These are phyloP conservation scores for Drosophila yakuba DNA, from an alignment of 1,140 invertebrate genomes.

Conservation along the genomic window DNA sequence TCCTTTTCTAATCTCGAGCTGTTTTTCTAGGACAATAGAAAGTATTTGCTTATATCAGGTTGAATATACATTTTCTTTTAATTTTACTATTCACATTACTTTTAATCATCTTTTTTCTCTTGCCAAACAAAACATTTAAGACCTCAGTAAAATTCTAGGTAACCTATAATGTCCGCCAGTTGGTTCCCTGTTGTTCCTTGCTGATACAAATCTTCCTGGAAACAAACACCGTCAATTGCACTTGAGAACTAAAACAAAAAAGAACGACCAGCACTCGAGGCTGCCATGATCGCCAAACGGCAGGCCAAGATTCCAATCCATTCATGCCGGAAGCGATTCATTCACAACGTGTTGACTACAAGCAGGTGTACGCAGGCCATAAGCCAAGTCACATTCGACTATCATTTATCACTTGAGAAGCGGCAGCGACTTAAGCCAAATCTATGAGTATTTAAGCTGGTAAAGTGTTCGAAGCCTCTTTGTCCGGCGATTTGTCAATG, in stretches of 20 bases:
- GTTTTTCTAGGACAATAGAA: background rate
- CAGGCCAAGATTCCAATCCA: slow-evolving; percentile 28
- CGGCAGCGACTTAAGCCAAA: slow-evolving; percentile 49
- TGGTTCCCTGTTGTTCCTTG: background rate
- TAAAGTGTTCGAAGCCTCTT: slow-evolving; percentile 49
- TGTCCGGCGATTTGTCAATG: slow-evolving; percentile 72
- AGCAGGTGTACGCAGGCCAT: slow-evolving; percentile 71
- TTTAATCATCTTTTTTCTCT: background rate
- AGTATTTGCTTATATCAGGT: too few species aligned
- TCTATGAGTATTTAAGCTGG: slow-evolving; percentile 49
- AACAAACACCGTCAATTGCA: slow-evolving; percentile 25
- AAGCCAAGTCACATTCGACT: slow-evolving; percentile 70
- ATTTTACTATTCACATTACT: too few species aligned
- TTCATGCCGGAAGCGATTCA: slow-evolving; percentile 71
- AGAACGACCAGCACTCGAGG: slow-evolving; percentile 24
- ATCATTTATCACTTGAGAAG: slow-evolving; percentile 64
- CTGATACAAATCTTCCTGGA: slow-evolving; percentile 5
- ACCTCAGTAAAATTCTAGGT: background rate
- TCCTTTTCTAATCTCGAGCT: background rate
- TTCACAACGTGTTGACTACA: slow-evolving; percentile 68
- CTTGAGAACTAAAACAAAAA: slow-evolving; percentile 18
- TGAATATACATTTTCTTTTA: too few species aligned
- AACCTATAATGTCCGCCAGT: background rate
- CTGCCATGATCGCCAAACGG: slow-evolving; percentile 26
- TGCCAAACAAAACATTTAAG: background rate